phyloP scores from a whole-genome alignment of 2,888 invertebrate species.

The Dasysyrphus tricinctus region DNA sequence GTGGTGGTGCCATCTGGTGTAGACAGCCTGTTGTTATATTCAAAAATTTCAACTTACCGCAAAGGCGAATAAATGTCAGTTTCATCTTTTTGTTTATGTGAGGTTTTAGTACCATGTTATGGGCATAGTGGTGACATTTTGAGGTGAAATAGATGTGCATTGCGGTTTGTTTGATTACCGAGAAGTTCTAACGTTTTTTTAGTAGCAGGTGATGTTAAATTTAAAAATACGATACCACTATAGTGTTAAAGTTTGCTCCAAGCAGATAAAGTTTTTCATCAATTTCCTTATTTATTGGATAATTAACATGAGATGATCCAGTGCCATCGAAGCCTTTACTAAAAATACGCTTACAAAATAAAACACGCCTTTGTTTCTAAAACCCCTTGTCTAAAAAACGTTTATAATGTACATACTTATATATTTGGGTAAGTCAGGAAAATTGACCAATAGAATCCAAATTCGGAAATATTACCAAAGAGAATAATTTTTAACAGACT shows the following conservation, averaged over 20 bases:
- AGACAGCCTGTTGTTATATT: slow-evolving; percentile 35
- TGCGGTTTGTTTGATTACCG: neutral
- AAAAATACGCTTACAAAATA: too few species aligned
- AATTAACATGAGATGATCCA: too few species aligned
- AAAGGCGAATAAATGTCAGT: slow-evolving; percentile 44
- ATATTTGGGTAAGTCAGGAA: too few species aligned
- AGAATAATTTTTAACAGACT: too few species aligned
- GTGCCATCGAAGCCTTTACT: too few species aligned
- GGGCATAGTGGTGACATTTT: slow-evolving; percentile 58
- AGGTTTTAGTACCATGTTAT: slow-evolving; percentile 36
- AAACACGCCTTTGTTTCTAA: too few species aligned
- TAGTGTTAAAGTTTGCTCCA: neutral
- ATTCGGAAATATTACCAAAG: too few species aligned
- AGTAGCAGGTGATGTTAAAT: neutral
- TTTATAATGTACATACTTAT: too few species aligned
- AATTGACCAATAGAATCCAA: too few species aligned
- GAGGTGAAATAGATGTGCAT: slow-evolving; percentile 11
- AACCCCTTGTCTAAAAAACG: too few species aligned
- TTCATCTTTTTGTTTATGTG: slow-evolving; percentile 50
- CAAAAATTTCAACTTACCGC: slow-evolving; percentile 46
- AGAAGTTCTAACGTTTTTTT: neutral
- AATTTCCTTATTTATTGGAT: too few species aligned
- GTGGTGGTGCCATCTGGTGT: slow-evolving; percentile 53
- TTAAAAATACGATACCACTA: neutral
- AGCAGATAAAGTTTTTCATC: too few species aligned